A percentile compares a stretch with the other conserved stretches of the same genome.
These are phyloP conservation scores for Verasper variegatus DNA, from an alignment of 2,113 vertebrate species.

Conservation along the genomic window DNA sequence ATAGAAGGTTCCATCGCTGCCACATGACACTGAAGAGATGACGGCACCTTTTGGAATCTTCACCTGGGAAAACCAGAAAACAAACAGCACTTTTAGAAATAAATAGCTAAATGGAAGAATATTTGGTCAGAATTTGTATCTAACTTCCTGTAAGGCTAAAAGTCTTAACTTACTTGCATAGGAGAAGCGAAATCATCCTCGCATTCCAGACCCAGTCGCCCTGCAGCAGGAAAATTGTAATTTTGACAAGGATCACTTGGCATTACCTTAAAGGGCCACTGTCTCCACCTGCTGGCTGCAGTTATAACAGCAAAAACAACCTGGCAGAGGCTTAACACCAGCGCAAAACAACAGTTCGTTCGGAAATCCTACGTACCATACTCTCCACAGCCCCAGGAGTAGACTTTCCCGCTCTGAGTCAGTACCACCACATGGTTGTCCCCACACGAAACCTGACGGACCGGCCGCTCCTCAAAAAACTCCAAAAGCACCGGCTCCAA, in stretches of 20 bases:
- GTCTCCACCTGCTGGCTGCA: slow-evolving; percentile 60
- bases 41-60: slow-evolving; percentile 90
- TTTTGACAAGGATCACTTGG: neutral
- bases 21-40: slow-evolving; percentile 92
- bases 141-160: neutral
- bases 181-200: slow-evolving; percentile 94
- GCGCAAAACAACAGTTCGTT: slow-evolving; percentile 7
- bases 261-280: neutral
- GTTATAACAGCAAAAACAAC: slow-evolving; percentile 36
- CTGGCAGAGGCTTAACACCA: neutral
- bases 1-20: slow-evolving; percentile 94
- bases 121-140: neutral
- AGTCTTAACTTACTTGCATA: slow-evolving; percentile 92
- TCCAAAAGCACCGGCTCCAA: slow-evolving; percentile 91
- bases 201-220: slow-evolving; percentile 95
- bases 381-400: slow-evolving; percentile 96
- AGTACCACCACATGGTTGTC: slow-evolving; percentile 96
- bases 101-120: neutral
- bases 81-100: neutral
- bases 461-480: slow-evolving; percentile 90
- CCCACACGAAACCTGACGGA: slow-evolving; percentile 94
- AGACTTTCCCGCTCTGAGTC: slow-evolving; percentile 90
- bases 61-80: slow-evolving; percentile 81
- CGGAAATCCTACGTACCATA: slow-evolving; percentile 84
- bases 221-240: slow-evolving; percentile 72